Conservation (phyloP, 2,113 vertebrate genomes). For the Sturnus vulgaris region DNA sequence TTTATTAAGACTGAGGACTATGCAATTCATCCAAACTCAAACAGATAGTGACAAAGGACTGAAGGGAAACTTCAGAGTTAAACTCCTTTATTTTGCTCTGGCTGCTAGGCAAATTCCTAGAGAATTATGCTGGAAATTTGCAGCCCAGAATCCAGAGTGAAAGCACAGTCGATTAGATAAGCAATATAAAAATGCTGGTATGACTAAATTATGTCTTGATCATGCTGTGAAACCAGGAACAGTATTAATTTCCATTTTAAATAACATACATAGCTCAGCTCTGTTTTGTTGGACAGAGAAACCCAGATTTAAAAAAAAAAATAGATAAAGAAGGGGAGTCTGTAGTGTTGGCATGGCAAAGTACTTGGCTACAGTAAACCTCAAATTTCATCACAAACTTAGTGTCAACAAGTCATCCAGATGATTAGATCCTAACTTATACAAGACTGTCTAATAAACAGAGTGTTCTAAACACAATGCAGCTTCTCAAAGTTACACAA, state of each 20-base stretch:
- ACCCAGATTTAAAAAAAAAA: neutral
- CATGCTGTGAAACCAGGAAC: neutral
- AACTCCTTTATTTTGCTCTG: neutral
- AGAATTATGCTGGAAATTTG: neutral
- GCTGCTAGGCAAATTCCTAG: neutral
- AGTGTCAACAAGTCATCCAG: conserved; percentile 42
- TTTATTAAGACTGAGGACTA: neutral
- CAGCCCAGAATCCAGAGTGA: neutral
- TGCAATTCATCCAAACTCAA: neutral
- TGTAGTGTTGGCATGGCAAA: conserved; percentile 17
- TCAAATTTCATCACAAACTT: conserved; percentile 23
- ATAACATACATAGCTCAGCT: neutral
- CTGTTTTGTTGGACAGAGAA: neutral
- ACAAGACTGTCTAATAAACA: conserved; percentile 23
- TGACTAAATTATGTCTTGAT: neutral
- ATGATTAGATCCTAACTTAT: conserved; percentile 25
- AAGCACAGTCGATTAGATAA: neutral
- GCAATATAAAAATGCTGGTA: neutral
- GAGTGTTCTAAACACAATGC: conserved; percentile 16
- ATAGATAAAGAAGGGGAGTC: neutral
- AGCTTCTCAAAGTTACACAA: conserved; percentile 35
- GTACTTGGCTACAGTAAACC: neutral
- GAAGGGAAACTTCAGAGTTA: neutral
- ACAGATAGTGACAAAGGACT: neutral
- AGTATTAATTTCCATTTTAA: neutral